Percentiles rank a stretch among this genome's conserved stretches.
phyloP scores from a whole-genome alignment of 2,797 vertebrate species.

The Lophius americanus region DNA sequence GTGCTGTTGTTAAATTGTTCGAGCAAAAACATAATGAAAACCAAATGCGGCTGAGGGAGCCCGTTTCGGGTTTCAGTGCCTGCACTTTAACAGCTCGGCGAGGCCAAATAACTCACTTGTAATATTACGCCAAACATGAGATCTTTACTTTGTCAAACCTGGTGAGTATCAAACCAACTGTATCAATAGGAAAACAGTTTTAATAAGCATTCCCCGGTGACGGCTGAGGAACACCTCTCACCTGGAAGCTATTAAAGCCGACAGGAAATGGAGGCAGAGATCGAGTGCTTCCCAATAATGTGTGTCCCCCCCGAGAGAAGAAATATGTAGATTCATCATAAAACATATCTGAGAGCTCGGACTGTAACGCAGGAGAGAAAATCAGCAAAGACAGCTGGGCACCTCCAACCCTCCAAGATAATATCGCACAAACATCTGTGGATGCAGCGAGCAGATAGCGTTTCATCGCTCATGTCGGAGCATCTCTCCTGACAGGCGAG shows the following conservation, averaged over 20 bases:
- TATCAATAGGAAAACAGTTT: slow-evolving; percentile 80
- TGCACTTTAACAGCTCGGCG: slow-evolving; percentile 73
- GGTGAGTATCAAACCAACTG: slow-evolving; percentile 80
- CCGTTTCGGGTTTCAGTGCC: slow-evolving; percentile 71
- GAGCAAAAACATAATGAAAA: slow-evolving; percentile 79
- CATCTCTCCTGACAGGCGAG: slow-evolving; percentile 49
- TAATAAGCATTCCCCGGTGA: slow-evolving; percentile 78
- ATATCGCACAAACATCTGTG: slow-evolving; percentile 68
- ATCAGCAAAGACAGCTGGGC: slow-evolving; percentile 71
- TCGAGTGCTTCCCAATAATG: slow-evolving; percentile 77
- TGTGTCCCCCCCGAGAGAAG: slow-evolving; percentile 60
- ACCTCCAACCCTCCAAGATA: slow-evolving; percentile 56
- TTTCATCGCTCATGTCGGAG: slow-evolving; percentile 63
- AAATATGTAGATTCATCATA: slow-evolving; percentile 81
- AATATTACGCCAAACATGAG: slow-evolving; percentile 83
- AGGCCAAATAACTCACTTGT: slow-evolving; percentile 80
- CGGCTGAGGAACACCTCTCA: slow-evolving; percentile 73
- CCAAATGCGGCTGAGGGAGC: slow-evolving; percentile 72
- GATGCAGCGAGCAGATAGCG: slow-evolving; percentile 39
- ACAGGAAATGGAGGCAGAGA: slow-evolving; percentile 80
- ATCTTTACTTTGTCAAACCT: slow-evolving; percentile 82
- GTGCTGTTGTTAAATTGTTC: slow-evolving; percentile 79
- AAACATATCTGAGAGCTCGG: slow-evolving; percentile 63
- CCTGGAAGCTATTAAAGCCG: slow-evolving; percentile 80
- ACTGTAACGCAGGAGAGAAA: slow-evolving; percentile 49